phyloP scores from a whole-genome alignment of 2,888 invertebrate species.

The Seira ritae region DNA sequence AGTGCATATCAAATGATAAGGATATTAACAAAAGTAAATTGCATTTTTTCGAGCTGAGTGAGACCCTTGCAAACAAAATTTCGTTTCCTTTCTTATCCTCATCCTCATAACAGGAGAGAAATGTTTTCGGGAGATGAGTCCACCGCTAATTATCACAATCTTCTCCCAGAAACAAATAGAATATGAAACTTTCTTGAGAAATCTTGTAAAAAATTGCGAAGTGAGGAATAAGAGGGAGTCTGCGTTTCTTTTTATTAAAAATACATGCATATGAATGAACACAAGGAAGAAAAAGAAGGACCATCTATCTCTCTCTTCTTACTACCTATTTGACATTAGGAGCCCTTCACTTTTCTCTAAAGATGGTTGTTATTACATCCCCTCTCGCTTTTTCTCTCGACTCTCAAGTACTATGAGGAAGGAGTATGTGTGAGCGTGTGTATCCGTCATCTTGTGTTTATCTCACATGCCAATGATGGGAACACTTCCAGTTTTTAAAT shows the following conservation, averaged over 20 bases:
- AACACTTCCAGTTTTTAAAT: constrained; percentile 37
- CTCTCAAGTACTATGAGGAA: not conserved
- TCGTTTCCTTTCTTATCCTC: no score
- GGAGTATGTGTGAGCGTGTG: not conserved
- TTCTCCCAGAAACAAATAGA: not conserved
- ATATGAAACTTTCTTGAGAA: constrained; percentile 1
- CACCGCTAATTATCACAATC: constrained; percentile 1
- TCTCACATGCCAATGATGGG: constrained; percentile 42
- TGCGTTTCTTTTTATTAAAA: not conserved
- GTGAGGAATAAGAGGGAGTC: not conserved
- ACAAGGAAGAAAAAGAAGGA: no score
- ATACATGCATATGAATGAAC: no score
- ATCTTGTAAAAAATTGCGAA: not conserved
- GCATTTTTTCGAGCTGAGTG: no score
- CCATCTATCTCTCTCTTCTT: no score
- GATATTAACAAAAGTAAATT: no score
- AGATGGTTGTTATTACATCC: not conserved
- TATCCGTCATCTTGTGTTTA: constrained; percentile 46
- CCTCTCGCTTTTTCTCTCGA: not conserved
- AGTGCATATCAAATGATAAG: no score
- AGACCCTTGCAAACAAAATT: no score
- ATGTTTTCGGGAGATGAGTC: no score
- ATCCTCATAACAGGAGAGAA: no score
- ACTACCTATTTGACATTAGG: not conserved
- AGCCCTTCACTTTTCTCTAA: not conserved